Conservation (phyloP, 2,888 invertebrate species). For the Philereme transversata region DNA sequence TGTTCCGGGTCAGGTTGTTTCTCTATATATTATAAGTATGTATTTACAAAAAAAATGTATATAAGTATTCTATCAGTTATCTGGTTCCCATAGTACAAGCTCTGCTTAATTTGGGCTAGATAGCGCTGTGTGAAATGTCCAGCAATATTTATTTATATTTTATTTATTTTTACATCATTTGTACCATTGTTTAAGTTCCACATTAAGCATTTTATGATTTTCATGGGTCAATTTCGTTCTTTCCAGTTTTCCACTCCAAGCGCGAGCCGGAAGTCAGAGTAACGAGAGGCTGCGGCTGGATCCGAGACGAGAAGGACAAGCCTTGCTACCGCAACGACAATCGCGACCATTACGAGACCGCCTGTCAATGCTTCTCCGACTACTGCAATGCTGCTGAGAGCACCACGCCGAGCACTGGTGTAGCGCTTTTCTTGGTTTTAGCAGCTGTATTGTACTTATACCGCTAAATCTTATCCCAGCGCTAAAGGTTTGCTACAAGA, state of each 20-base stretch:
- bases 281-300: constrained; percentile 88
- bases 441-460: constrained; percentile 50
- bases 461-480: constrained; percentile 29
- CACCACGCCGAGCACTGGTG: constrained; percentile 42
- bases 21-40: too few species aligned
- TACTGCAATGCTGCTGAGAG: constrained; percentile 81
- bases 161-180: too few species aligned
- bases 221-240: neutral
- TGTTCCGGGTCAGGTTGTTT: too few species aligned
- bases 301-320: constrained; percentile 52
- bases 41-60: too few species aligned
- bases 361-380: constrained; percentile 85
- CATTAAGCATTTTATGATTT: neutral
- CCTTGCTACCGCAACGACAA: constrained; percentile 85
- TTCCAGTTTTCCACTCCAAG: constrained; percentile 67
- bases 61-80: too few species aligned
- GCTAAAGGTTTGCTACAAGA: too few species aligned
- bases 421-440: constrained; percentile 50
- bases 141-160: too few species aligned
- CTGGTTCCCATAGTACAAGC: too few species aligned
- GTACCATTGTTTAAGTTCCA: too few species aligned
- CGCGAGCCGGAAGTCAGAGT: constrained; percentile 75
- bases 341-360: constrained; percentile 84
- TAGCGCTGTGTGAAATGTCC: too few species aligned
- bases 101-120: too few species aligned